Conservation (phyloP, 2,113 vertebrate genomes). For the Tupaia tana region DNA sequence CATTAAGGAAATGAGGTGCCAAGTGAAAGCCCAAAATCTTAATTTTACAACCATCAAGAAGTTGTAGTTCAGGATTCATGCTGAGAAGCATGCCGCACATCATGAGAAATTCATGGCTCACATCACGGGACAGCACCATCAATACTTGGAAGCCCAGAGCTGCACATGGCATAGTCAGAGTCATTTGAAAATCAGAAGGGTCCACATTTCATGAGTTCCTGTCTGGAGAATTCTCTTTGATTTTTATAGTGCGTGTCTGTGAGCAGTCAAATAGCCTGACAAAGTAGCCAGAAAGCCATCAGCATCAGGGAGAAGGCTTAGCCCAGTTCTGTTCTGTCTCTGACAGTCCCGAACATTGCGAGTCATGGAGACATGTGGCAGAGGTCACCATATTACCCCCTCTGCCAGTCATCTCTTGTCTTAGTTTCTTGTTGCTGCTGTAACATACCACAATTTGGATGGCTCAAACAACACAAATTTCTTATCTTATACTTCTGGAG, state of each 20-base stretch:
- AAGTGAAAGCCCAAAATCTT: constrained; percentile 35
- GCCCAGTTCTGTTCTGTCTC: background rate
- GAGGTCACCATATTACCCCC: background rate
- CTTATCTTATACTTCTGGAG: background rate
- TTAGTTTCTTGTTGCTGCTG: background rate
- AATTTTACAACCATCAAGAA: constrained; percentile 15
- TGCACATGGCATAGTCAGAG: background rate
- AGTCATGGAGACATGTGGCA: background rate
- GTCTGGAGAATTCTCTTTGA: background rate
- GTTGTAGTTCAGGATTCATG: background rate
- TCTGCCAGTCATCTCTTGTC: background rate
- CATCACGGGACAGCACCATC: background rate
- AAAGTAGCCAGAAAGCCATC: background rate
- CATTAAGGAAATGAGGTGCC: constrained; percentile 48
- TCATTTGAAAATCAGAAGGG: background rate
- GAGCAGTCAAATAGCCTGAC: background rate
- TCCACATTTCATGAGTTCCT: background rate
- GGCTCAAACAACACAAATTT: background rate
- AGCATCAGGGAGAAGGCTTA: background rate
- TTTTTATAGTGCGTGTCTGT: background rate
- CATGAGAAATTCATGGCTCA: background rate
- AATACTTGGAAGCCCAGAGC: background rate
- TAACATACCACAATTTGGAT: background rate
- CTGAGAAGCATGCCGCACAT: background rate
- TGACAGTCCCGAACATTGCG: background rate